Evolutionary conservation across 2,888 invertebrate genomes (phyloP), one percentile per base, ranked within the genome.

Genomic region (Coelogynopora nodosa): DNA sequence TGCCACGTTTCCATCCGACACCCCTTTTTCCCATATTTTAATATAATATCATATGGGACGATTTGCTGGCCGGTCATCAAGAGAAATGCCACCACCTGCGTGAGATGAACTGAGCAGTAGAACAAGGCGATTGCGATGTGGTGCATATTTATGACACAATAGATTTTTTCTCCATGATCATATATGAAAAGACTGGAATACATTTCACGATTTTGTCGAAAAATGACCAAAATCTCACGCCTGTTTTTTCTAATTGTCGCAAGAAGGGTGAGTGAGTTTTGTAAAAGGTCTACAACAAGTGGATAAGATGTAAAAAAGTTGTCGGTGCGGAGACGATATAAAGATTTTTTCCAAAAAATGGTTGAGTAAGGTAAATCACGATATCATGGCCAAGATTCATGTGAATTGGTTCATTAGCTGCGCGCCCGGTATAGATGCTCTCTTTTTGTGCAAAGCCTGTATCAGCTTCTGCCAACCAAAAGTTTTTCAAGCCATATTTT

Each of bases 301-400:
- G 28, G n/a, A 27, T 80, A n/a, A 80, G 80, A 80, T 80, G n/a
- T 80, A 27, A 80, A 80, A 27, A 80, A 67, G n/a, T 80, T 80
- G 80, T 80, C 80, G 28, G 80, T 80, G 28, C 80, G 28, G 80
- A 10, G 28, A 80, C 80, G 23, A 80, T 80, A 80, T 80, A 5
- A 80, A 5, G 80, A 80, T 80, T 80, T 80, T 5, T 80, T 80
- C 2, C 80, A 80, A 26, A 80, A 27, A 80, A 80, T 23, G 80
- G 80, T 5, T 80, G 26, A 26, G 80, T 26, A 27, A 80, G 80
- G 10, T 80, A 5, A 5, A 80, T 80, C 80, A 80, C 80, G 28
- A 80, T 27, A 80, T 80, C 80, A 80, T 27, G 80, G 23, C 80
- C 80, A 26, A 80, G 28, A 80, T 80, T 80, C 28, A 5, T 23